These are phyloP conservation scores for Adoxophyes honmai DNA, from an alignment of 1,140 invertebrate species.

Conservation along the genomic window DNA sequence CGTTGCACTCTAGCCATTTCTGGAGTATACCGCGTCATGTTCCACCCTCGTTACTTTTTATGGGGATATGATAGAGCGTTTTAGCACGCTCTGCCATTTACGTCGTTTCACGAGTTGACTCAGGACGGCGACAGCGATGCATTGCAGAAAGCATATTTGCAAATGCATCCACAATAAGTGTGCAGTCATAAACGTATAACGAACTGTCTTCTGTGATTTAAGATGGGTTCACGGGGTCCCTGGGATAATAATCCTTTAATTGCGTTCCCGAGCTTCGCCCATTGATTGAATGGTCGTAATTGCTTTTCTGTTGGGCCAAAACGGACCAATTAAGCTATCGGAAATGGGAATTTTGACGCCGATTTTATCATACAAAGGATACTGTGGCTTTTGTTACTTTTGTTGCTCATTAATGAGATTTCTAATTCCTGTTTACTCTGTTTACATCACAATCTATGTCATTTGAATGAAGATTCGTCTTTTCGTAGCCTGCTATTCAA, in stretches of 20 bases:
- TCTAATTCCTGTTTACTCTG: too few relatives aligned
- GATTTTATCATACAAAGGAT: too few relatives aligned
- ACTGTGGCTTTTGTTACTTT: too few relatives aligned
- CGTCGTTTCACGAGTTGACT: neutral
- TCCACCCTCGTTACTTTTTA: constrained; percentile 36
- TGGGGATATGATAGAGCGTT: constrained; percentile 29
- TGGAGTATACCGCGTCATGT: constrained; percentile 20
- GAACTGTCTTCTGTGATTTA: constrained; percentile 39
- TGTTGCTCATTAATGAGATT: too few relatives aligned
- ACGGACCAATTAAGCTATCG: constrained; percentile 42
- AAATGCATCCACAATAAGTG: constrained; percentile 10
- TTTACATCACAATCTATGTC: constrained; percentile 2
- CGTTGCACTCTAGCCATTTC: constrained; percentile 22
- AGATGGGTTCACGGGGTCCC: constrained; percentile 32
- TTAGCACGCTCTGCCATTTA: constrained; percentile 22
- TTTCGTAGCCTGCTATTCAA: too few relatives aligned
- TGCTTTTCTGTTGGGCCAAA: constrained; percentile 50
- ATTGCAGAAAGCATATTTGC: constrained; percentile 24
- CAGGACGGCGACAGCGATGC: neutral
- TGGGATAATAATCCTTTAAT: constrained; percentile 62
- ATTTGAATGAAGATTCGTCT: too few relatives aligned
- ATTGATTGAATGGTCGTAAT: constrained; percentile 59
- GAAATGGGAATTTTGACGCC: neutral
- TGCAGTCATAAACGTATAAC: constrained; percentile 19
- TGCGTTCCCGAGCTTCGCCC: constrained; percentile 49